Conservation (phyloP, 37 sponge, comb jelly and placozoan genomes). For the Aplysina aerophoba region DNA sequence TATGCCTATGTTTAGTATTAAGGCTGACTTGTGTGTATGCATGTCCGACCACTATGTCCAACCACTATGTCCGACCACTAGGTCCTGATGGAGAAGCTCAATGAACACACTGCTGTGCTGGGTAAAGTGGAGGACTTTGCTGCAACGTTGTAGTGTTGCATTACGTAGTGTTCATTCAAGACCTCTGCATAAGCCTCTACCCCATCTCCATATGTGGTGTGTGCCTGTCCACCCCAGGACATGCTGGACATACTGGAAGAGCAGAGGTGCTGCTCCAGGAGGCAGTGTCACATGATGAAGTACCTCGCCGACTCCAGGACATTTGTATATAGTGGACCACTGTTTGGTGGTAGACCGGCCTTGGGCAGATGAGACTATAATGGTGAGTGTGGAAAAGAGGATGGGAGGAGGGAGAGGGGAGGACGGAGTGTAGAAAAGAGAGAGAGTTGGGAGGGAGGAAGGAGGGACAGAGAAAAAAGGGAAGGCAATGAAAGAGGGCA, state of each 20-base stretch:
- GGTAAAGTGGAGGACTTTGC: conserved; percentile 39
- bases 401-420: conserved; percentile 27
- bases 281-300: conserved; percentile 29
- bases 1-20: too few relatives aligned
- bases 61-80: not conserved
- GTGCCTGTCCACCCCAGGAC: not conserved
- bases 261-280: conserved; percentile 56
- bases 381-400: not conserved
- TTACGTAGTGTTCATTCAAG: too few relatives aligned
- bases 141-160: conserved; percentile 21
- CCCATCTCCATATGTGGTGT: too few relatives aligned
- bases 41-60: too few relatives aligned
- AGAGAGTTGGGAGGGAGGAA: too few relatives aligned
- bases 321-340: conserved; percentile 67
- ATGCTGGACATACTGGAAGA: conserved; percentile 43
- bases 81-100: conserved; percentile 50
- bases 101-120: conserved; percentile 32
- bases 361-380: too few relatives aligned
- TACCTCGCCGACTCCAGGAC: conserved; percentile 38
- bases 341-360: not conserved
- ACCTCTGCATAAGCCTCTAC: too few relatives aligned
- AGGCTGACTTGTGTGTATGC: not conserved
- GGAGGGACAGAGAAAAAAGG: too few relatives aligned
- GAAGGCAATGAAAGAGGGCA: too few relatives aligned
- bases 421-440: not conserved